Conservation (phyloP, 2,113 vertebrate species). For the Brachyhypopomus occidentalis region DNA sequence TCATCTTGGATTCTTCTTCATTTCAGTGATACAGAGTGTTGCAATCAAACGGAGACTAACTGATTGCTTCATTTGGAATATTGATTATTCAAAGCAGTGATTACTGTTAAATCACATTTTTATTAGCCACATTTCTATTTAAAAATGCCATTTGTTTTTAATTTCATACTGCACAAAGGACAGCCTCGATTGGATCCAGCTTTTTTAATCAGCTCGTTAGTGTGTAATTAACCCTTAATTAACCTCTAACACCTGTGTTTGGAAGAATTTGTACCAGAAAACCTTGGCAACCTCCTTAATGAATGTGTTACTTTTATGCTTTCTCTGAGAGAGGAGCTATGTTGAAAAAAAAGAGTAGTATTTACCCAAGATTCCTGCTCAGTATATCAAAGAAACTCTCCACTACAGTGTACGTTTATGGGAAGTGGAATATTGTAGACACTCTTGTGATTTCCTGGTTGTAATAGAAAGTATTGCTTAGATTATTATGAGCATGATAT, state of each 20-base stretch:
- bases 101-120: not conserved
- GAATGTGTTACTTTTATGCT: not conserved
- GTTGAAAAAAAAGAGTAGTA: not conserved
- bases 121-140: not conserved
- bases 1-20: not conserved
- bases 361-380: no score
- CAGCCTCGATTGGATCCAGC: not conserved
- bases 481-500: no score
- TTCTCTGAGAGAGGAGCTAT: not conserved
- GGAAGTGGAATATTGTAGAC: no score
- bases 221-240: slow-evolving; percentile 4
- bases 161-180: not conserved
- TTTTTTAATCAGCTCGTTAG: not conserved
- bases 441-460: no score
- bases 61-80: slow-evolving; percentile 9
- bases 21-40: slow-evolving; percentile 17
- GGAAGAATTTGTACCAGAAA: not conserved
- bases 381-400: no score
- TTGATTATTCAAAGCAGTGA: not conserved
- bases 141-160: not conserved
- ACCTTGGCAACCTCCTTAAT: not conserved
- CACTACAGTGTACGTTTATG: no score
- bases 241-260: not conserved
- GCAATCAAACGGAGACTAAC: not conserved
- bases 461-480: no score